A percentile compares a stretch with the other conserved stretches of the same genome.
Conservation (phyloP, 2,888 invertebrate genomes). For the Plebejus argus region DNA sequence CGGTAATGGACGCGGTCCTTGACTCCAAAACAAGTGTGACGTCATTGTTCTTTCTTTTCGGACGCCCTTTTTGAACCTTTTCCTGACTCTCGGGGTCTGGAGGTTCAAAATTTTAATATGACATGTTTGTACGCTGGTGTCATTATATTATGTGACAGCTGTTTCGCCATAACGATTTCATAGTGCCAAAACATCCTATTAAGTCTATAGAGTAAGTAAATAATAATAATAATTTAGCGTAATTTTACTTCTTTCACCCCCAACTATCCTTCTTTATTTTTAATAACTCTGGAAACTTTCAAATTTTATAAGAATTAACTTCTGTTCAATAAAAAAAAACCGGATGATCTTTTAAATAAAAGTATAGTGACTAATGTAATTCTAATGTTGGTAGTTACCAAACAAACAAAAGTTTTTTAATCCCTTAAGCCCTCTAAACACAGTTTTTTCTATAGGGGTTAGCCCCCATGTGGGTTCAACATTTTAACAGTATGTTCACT, state of each 20-base stretch:
- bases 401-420: background rate
- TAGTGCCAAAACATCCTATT: background rate
- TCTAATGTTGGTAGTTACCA: background rate
- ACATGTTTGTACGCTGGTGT: background rate
- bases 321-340: too few relatives aligned
- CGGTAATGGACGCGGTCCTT: slow-evolving; percentile 64
- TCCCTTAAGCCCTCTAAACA: background rate
- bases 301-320: too few relatives aligned
- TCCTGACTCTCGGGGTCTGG: background rate
- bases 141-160: background rate
- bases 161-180: background rate
- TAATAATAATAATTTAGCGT: too few relatives aligned
- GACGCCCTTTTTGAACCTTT: background rate
- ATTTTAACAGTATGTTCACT: background rate
- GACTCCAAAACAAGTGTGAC: slow-evolving; percentile 54
- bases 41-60: slow-evolving; percentile 34
- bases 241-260: too few relatives aligned
- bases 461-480: background rate
- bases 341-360: too few relatives aligned
- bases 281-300: too few relatives aligned
- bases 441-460: too few relatives aligned
- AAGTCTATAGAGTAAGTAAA: too few relatives aligned
- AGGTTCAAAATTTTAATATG: background rate
- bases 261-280: too few relatives aligned
- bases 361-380: too few relatives aligned